Base-by-base conservation (phyloP, 2,113 vertebrate genomes). In the Pycnonotus jocosus region DNA sequence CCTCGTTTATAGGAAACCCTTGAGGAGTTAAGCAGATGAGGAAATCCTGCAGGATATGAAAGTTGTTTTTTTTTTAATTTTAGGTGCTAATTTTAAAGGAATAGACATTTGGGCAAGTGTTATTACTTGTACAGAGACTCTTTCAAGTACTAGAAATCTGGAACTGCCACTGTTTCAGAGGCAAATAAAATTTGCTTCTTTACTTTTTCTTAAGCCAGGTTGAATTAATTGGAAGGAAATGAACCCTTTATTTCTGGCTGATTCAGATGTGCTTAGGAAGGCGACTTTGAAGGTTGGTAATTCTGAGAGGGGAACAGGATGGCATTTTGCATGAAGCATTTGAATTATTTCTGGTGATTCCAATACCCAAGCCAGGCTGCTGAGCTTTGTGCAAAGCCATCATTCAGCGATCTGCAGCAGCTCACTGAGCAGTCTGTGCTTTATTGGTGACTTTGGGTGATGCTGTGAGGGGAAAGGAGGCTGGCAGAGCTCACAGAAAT, bases 161-260 rank as follows among this genome's bases (percentile, higher is more conserved):
- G 60, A 93, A 66, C 24, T 54, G 22, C 35, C 35, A 61, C 53
- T 62, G 21, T 42, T 92, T 51, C 51, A 85, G 74, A 82, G 27
- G 33, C 50, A 45, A 85, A 92, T 61, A 86, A 91, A 86, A 70
- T 80, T 51, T 76, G 15, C n/a, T 30, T 31, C 17, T 61, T 38
- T 38, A 38, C 8, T 37, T 58, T 58, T 30, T 7, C 54, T 60
- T 60, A 30, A 88, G 51, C 47, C 48, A 72, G 45, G 37, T 60
- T 76, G 74, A 71, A 91, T 88, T 91, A 81, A 92, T 79, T 84
- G 86, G 44, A 71, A 81, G 71, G 65, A 71, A 94, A 86, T 24
- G 53, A 60, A 86, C 19, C 40, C 0, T 1, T 53, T 77, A 54
- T 66, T 93, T 86, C 72, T 70, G 71, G 42, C 33, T 62, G 76